Base-by-base conservation (phyloP, 2,113 vertebrate species). In the Gulo gulo region DNA sequence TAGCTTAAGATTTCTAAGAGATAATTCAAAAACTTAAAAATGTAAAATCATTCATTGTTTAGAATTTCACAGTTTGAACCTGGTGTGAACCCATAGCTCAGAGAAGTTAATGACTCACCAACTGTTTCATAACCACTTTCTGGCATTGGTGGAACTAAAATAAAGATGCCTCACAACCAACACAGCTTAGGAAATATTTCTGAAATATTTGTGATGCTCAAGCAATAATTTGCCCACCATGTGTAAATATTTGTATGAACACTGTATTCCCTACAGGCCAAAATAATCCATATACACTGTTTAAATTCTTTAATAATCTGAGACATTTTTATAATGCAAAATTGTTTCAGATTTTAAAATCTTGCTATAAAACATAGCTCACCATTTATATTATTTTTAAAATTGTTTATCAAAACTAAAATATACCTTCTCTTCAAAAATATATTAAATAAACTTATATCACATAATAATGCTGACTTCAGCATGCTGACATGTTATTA, bases 321-420 rank as follows among this genome's bases (percentile, higher is more conserved):
- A 74, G 14, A 81, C 1, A 88, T 29, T 97, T 97, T 95, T 83
- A 96, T 85, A 74, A 57, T 69, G 57, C 0, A 84, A 10, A 85
- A 79, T 69, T 2, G 83, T 95, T 97, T 93, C 10, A 88, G 57
- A 86, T 91, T 92, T 97, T 55, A 69, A 97, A 92, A 91, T 94
- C 14, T 74, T 94, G 2, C 10, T 88, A 5, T 88, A 79, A 92
- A 97, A 80, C 88, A 3, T n/a, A 91, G 23, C 39, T 23, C 11
- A 83, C 5, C 15, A 84, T 50, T 86, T 85, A 55, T 90, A 52
- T 86, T 65, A 47, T 88, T 85, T 94, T 92, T 97, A 95, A 97
- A 97, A 74, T 69, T 79, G 0, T 92, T 93, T 88, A 91, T 94
- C 57, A 97, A 88, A 91, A 76, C 12, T 47, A 88, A 94, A 94